These are phyloP conservation scores for Plodia interpunctella DNA, from an alignment of 1,140 invertebrate species.

Conservation along the genomic window DNA sequence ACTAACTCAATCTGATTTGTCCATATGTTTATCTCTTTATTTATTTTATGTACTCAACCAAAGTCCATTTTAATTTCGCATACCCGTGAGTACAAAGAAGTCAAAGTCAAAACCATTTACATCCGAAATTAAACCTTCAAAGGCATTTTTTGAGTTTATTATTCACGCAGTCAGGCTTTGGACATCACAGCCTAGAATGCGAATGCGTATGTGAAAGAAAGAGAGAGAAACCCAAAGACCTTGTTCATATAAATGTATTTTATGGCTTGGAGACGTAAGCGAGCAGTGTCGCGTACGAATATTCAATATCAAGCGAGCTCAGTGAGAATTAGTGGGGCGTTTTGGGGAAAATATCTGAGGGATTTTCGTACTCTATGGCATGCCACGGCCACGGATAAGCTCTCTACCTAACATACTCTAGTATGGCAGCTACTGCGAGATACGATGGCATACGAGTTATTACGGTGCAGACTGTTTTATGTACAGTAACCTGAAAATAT, in stretches of 20 bases:
- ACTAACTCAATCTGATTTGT: too few species aligned
- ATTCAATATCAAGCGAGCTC: slow-evolving; percentile 30
- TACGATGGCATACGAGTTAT: slow-evolving; percentile 12
- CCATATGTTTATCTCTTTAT: too few species aligned
- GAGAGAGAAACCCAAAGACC: slow-evolving; percentile 14
- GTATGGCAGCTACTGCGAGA: slow-evolving; percentile 12
- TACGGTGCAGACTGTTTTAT: not conserved
- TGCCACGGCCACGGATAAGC: not conserved
- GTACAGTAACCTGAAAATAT: not conserved
- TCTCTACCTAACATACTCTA: not conserved
- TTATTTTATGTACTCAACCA: too few species aligned
- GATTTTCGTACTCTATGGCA: slow-evolving; percentile 4
- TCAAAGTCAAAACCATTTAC: too few species aligned
- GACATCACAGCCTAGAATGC: too few species aligned
- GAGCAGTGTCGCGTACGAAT: slow-evolving; percentile 31
- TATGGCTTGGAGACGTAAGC: slow-evolving; percentile 29
- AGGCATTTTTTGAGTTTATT: too few species aligned
- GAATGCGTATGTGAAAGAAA: too few species aligned
- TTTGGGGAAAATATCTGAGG: slow-evolving; percentile 7
- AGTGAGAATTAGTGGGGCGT: slow-evolving; percentile 16
- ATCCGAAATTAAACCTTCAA: too few species aligned
- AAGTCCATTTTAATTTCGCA: too few species aligned
- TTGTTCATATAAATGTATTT: slow-evolving; percentile 31
- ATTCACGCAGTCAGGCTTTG: too few species aligned
- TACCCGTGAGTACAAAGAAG: too few species aligned